Base-by-base conservation (phyloP, 1,140 invertebrate species). In the Latrodectus geometricus region DNA sequence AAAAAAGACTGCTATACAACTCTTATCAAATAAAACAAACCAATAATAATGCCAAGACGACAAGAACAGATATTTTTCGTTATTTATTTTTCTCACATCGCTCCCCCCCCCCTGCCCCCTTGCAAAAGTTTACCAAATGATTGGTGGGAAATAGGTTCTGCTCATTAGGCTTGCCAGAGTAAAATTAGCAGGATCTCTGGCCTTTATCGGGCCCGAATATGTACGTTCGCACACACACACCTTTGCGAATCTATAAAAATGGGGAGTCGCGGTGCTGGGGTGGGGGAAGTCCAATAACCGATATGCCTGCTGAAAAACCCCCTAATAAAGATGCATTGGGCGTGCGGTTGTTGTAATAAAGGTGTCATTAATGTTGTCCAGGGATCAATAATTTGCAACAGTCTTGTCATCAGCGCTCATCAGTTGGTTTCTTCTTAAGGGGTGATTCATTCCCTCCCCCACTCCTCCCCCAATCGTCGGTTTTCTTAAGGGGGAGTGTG, bases 1-100 rank as follows among this genome's bases (percentile, higher is more conserved):
- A 66, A 12, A 50, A 17, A 35, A 5, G 35, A 35, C n/a, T 8
- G 54, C 79, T 72, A 81, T 81, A 81, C 79, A 81, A 72, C 49
- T 72, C 82, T 85, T 85, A 85, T 85, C 82, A 85, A 85, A 76
- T 77, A 76, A 85, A 85, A 85, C 82, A 85, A 85, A 85, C 82
- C 81, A 83, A 83, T 83, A 83, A 83, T 83, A 85, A 85, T 85
- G 49, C 52, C 70, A 82, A 82, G 79, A 82, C 79, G 80, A 83
- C 80, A 66, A 74, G 70, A 81, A 61, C 52, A 73, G 70, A 83
- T 66, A 74, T 74, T 74, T 73, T 49, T 50, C 14, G 23, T 73
- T 50, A 11, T 73, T 49, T 21, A 73, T 49, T 50, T 21, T 77
- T 66, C 56, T 35, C 35, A 35, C 35, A 50, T 54, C 20, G n/a